Evolutionary conservation across 1,140 invertebrate species (phyloP), one percentile per base, ranked within the genome.

Genomic region (Diprion similis): DNA sequence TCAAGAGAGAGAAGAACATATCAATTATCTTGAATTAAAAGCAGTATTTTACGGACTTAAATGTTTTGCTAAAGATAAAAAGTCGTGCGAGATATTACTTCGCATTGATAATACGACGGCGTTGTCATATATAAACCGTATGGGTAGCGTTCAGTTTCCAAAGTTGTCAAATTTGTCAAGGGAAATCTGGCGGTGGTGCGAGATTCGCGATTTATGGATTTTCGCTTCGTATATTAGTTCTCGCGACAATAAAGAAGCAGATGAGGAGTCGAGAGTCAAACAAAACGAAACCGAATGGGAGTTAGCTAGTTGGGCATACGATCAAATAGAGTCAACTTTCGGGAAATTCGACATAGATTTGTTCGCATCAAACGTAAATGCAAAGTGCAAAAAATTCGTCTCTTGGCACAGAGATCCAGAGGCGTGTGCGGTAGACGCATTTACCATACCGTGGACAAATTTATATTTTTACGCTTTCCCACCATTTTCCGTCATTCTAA

Each of bases 381-480:
- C 66, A 18, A 82, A 81, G 76, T 81, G 81, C 68, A 18, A 71
- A 24, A 73, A 48, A 66, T 82, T 75, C 73, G 47, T 80, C 11
- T 80, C 81, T 10, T 81, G 80, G 80, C 46, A 74, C 11, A 71
- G 51, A 76, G 78, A 79, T 68, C 78, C 75, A 45, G 79, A 76
- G 2, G 47, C 75, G 4, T 74, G 68, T 51, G 74, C 70, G 4
- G 37, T 78, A 37, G 81, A 82, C 71, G 79, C 81, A 10, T 83
- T 82, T 71, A 78, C 79, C 9, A 15, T 80, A 46, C 71, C 51
- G 18, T 80, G 81, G 78, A 71, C 46, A 66, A 19, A 77, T 37
- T 66, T 59, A 11, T 75, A 67, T 17, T 81, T 80, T 77, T 81
- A 81, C 46, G 79, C 79, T 46, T 81, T 82, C 72, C 80, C 79